Conservation (phyloP, 2,797 vertebrate species). For the Carcharodon carcharias region DNA sequence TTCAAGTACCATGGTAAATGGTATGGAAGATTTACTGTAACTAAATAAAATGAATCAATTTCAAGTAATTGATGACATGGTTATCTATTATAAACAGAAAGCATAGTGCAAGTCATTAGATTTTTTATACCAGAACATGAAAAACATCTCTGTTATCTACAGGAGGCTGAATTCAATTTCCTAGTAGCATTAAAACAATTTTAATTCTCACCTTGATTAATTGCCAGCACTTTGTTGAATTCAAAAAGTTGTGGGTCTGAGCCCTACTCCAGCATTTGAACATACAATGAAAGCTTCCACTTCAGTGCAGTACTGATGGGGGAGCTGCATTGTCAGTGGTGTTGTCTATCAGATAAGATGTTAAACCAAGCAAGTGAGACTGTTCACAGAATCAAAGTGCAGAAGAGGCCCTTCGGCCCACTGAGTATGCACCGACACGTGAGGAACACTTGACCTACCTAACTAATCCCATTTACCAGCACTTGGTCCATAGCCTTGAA, state of each 20-base stretch:
- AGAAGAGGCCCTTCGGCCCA: too few relatives aligned
- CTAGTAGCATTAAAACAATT: not conserved
- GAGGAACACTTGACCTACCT: too few relatives aligned
- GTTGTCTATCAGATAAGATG: not conserved
- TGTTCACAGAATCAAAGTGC: not conserved
- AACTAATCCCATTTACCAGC: too few relatives aligned
- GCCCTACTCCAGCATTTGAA: not conserved
- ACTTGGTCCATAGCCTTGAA: too few relatives aligned
- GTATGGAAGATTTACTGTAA: not conserved
- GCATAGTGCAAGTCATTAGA: not conserved
- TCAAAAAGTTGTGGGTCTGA: not conserved
- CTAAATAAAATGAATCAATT: not conserved
- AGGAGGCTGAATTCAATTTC: not conserved
- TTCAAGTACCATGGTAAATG: not conserved
- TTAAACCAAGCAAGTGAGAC: not conserved
- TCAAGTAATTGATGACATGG: not conserved
- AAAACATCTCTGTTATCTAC: not conserved
- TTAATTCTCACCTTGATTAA: not conserved
- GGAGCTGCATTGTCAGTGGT: not conserved
- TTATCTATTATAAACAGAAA: not conserved
- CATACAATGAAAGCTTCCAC: not conserved
- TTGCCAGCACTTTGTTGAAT: not conserved
- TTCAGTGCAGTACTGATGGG: not conserved
- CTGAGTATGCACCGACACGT: too few relatives aligned
- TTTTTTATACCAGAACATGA: too few relatives aligned